Evolutionary conservation across 2,888 invertebrate genomes (phyloP), one percentile per base, ranked within the genome.

Genomic region (Rapana venosa): DNA sequence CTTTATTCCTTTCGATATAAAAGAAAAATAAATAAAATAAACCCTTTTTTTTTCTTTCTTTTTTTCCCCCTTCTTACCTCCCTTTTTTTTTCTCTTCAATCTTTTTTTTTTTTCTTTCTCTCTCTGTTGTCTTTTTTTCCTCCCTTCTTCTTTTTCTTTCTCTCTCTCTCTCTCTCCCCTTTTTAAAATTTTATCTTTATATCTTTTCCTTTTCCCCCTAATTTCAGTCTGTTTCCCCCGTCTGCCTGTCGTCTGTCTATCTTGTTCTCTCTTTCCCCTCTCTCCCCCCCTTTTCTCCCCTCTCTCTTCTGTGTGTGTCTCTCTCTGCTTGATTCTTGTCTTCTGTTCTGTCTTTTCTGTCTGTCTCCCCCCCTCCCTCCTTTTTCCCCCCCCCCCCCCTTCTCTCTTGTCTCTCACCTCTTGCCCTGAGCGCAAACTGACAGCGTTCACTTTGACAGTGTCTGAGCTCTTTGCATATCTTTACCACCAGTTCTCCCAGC

Each of bases 391-490:
- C 32, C 81, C 56, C 84, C 20, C 83, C 56, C 61, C 70, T 70
- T n/a, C n/a, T 87, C 77, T 77, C 77, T 77, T 30, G 5, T 77
- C 30, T 77, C 88, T 90, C 92, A 96, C 96, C 94, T 96, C 95
- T 96, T 91, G 97, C 97, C 58, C 96, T 94, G 20, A 97, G 95
- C 66, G 94, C 2, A n/a, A n/a, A 97, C 96, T 6, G 97, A 96
- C 97, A 97, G 47, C 96, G 94, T 92, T 97, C 97, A 97, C 93
- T 96, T 96, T 70, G 97, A 94, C 74, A 97, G 94, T 56, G 95
- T 93, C 94, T 97, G 96, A 22, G 97, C 97, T 86, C 96, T 93
- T 92, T 97, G 96, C 97, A 97, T 97, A 85, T 97, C 94, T 96
- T 97, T 91, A 96, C 94, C 61, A 97, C 96, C 61, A 97, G 90